Percentiles rank a stretch among this genome's conserved stretches.
Conservation (phyloP, 2,113 vertebrate species). For the Odocoileus hemionus region DNA sequence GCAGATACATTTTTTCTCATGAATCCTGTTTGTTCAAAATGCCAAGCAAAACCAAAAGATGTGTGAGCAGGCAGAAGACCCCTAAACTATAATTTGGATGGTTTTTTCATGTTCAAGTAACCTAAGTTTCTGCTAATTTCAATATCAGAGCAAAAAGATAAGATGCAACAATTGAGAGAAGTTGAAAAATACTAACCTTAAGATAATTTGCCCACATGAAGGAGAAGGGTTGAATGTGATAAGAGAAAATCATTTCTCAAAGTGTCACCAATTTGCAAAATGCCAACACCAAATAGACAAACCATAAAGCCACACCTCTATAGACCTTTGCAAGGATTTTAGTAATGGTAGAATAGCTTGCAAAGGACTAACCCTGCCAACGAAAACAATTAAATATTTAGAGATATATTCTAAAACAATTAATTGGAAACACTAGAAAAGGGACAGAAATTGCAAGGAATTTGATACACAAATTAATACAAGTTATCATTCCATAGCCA, state of each 20-base stretch:
- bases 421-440: neutral
- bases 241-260: neutral
- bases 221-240: neutral
- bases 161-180: neutral
- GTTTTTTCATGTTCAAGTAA: neutral
- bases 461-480: neutral
- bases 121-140: neutral
- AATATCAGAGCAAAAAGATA: neutral
- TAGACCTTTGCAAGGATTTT: neutral
- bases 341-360: neutral
- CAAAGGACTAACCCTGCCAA: neutral
- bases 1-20: neutral
- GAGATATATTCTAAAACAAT: slow-evolving; percentile 21
- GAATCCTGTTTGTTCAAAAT: neutral
- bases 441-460: neutral
- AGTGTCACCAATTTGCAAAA: slow-evolving; percentile 7
- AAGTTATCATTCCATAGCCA: neutral
- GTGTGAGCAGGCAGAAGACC: neutral
- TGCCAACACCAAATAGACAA: neutral
- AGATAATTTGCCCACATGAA: neutral
- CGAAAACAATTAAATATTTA: neutral
- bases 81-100: neutral
- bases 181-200: neutral
- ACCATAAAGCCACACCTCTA: neutral
- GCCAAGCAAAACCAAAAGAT: slow-evolving; percentile 11